A percentile compares a stretch with the other conserved stretches of the same genome.
These are phyloP conservation scores for Lymantria monacha DNA, from an alignment of 2,888 invertebrate species.

Conservation along the genomic window DNA sequence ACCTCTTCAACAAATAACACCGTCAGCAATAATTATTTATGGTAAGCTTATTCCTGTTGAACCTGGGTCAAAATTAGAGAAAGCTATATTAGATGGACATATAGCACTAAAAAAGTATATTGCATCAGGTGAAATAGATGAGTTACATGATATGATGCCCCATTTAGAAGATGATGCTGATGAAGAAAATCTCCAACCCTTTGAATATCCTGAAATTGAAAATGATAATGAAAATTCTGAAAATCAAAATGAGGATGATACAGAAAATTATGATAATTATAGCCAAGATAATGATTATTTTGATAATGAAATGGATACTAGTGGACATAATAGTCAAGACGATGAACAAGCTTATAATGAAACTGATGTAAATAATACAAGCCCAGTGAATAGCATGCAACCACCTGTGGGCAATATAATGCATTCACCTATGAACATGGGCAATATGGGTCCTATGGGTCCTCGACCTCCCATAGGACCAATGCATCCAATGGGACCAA, in stretches of 20 bases:
- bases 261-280: constrained; percentile 52
- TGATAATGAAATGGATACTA: constrained; percentile 66
- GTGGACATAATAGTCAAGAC: constrained; percentile 66
- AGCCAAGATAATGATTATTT: constrained; percentile 63
- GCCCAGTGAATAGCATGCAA: constrained; percentile 40
- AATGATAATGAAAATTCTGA: constrained; percentile 41
- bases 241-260: constrained; percentile 42
- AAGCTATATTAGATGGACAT: constrained; percentile 89
- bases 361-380: constrained; percentile 46
- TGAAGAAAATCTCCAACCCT: constrained; percentile 69
- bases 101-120: constrained; percentile 89
- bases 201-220: constrained; percentile 68
- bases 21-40: constrained; percentile 91
- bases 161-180: constrained; percentile 84
- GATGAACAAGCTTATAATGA: constrained; percentile 62
- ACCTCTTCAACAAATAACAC: constrained; percentile 88
- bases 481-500: constrained; percentile 31
- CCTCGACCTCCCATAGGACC: constrained; percentile 35
- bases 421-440: constrained; percentile 38
- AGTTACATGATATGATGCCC: constrained; percentile 89
- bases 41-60: constrained; percentile 91
- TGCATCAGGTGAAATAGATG: constrained; percentile 90
- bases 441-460: constrained; percentile 36
- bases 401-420: constrained; percentile 46
- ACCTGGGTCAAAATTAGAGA: constrained; percentile 88